Base-by-base conservation (phyloP, 2,113 vertebrate genomes). In the Burhinus bistriatus region DNA sequence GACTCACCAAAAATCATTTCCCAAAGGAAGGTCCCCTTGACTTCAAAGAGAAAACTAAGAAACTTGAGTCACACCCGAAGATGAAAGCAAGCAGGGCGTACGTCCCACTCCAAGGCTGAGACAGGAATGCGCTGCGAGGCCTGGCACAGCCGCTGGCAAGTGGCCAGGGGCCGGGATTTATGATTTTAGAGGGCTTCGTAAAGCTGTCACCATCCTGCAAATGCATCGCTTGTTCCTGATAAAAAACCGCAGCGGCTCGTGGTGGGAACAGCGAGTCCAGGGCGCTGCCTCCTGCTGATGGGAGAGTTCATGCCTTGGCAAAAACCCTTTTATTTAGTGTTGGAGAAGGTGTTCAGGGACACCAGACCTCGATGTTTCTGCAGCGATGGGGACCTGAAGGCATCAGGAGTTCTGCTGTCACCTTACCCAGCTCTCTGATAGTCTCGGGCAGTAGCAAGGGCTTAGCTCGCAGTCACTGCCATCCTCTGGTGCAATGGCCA, bases 1-100 rank as follows among this genome's bases (percentile, higher is more conserved):
- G 30, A 45, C 22, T 83, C n/a, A 16, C 16, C 18, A 15, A 84
- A 66, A 87, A 47, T 19, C 2, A 3, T 57, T 68, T 80, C 85
- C 78, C 54, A 32, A 22, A 45, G 79, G 75, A 85, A 86, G 61
- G 52, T 55, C n/a, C 54, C 21, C 26, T 66, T 19, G 59, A 66
- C 93, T 90, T 92, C 87, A 71, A 92, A 91, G 76, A 29, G 51
- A 52, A 73, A 65, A 44, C 16, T 21, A 25, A 66, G 87, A 44
- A 75, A 44, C 51, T 36, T 2, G 57, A 82, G 66, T 20, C 61
- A 22, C 9, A 14, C 7, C 18, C 2, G 3, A 15, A 62, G 86
- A 92, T 51, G 45, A 93, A 86, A 92, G 83, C 27, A 2, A 85
- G 51, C 72, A 34, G 32, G 55, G 51, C 0, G 0, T 14, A 12